Percentiles rank a stretch among this genome's conserved stretches.
These are phyloP conservation scores for Cistogaster globosa DNA, from an alignment of 2,888 invertebrate genomes.

Conservation along the genomic window DNA sequence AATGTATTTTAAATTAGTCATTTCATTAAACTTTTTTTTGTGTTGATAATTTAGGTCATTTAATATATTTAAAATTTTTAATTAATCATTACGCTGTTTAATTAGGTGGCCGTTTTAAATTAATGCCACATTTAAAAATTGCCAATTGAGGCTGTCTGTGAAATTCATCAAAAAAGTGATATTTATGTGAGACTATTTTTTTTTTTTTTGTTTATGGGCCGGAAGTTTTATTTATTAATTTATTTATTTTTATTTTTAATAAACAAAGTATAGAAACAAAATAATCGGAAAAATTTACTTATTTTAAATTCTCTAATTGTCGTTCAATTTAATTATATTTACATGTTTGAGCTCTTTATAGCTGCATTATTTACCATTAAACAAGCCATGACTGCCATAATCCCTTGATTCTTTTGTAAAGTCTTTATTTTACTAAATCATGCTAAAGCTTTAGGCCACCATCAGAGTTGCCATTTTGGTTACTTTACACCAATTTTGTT, in stretches of 20 bases:
- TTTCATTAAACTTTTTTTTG: not conserved
- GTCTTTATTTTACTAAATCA: no score
- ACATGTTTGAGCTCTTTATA: no score
- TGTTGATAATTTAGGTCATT: constrained; percentile 58
- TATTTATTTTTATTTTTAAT: constrained; percentile 35
- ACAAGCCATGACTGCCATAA: no score
- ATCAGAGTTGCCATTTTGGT: no score
- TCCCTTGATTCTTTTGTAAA: no score
- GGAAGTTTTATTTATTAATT: constrained; percentile 22
- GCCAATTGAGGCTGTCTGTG: constrained; percentile 19
- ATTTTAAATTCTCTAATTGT: not conserved
- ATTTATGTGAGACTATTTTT: constrained; percentile 4
- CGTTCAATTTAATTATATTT: no score
- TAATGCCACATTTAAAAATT: not conserved
- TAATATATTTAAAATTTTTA: constrained; percentile 22
- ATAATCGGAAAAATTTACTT: not conserved
- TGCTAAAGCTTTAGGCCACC: no score
- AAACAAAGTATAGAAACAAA: not conserved
- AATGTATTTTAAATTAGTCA: constrained; percentile 49
- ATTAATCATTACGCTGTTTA: constrained; percentile 27
- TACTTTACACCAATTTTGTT: no score
- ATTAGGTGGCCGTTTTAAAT: constrained; percentile 46
- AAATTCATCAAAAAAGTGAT: constrained; percentile 33
- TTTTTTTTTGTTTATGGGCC: not conserved
- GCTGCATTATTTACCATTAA: no score